phyloP scores from a whole-genome alignment of 2,113 vertebrate species.

The Delphinapterus leucas region DNA sequence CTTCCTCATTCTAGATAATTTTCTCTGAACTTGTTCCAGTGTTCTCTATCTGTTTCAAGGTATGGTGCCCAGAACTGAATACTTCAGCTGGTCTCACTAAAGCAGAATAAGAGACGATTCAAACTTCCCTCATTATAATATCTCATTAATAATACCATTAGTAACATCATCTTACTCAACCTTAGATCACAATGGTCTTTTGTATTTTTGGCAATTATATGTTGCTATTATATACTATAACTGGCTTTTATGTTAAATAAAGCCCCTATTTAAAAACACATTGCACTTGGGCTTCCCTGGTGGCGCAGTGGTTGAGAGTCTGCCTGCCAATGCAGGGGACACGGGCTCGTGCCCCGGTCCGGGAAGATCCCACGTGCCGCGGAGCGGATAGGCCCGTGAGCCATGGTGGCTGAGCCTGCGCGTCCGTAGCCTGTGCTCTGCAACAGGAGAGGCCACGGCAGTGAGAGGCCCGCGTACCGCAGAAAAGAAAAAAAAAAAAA shows the following conservation, averaged over 20 bases:
- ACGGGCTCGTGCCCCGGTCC: too few species aligned
- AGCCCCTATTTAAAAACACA: neutral
- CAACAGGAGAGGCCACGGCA: too few species aligned
- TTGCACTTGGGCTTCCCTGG: neutral
- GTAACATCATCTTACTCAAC: neutral
- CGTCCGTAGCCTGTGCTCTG: too few species aligned
- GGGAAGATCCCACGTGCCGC: too few species aligned
- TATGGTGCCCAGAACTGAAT: neutral
- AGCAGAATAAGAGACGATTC: neutral
- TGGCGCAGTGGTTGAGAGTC: too few species aligned
- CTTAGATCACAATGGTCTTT: neutral
- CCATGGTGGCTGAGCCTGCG: too few species aligned
- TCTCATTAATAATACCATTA: neutral
- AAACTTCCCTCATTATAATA: neutral
- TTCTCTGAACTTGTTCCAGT: neutral
- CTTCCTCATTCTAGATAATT: constrained; percentile 20
- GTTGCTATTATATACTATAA: neutral
- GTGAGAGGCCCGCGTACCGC: too few species aligned
- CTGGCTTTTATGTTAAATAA: constrained; percentile 24
- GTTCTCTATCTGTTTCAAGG: neutral
- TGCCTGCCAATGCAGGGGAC: too few species aligned
- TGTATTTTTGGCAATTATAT: constrained; percentile 9
- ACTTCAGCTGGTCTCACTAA: neutral
- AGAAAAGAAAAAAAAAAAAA: neutral
- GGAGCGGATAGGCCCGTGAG: too few species aligned